Evolutionary conservation across 1,140 invertebrate genomes (phyloP).

Genomic region (Drosophila dunni): DNA sequence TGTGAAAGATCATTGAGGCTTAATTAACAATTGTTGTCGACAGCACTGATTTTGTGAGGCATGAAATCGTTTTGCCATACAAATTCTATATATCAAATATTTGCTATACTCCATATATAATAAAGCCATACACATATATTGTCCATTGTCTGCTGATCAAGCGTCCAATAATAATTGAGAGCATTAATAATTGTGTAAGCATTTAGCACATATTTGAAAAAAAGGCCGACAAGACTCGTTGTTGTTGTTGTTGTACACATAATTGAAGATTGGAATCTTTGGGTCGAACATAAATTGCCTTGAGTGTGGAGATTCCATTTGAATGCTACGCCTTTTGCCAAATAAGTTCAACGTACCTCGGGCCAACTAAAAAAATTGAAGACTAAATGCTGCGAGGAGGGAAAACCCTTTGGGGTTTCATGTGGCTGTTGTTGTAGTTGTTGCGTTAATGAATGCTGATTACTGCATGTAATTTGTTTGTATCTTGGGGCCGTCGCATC

Average conservation of each 20-base stretch:
- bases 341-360: constrained; percentile 67
- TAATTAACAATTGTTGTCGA: constrained; percentile 75
- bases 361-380: constrained; percentile 14
- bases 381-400: constrained; percentile 8
- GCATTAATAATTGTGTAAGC: constrained; percentile 50
- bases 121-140: constrained; percentile 16
- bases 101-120: constrained; percentile 55
- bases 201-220: constrained; percentile 58
- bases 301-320: constrained; percentile 61
- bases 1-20: constrained; percentile 53
- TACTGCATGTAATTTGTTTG: constrained; percentile 77
- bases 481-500: constrained; percentile 62
- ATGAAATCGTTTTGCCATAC: constrained; percentile 71
- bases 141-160: constrained; percentile 44
- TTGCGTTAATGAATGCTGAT: constrained; percentile 78
- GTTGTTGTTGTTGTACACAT: constrained; percentile 41
- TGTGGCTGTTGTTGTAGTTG: constrained; percentile 9
- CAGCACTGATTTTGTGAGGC: constrained; percentile 63
- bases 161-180: constrained; percentile 47
- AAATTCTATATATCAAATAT: constrained; percentile 48
- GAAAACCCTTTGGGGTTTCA: constrained; percentile 39
- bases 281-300: constrained; percentile 61
- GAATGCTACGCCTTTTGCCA: constrained; percentile 64
- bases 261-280: constrained; percentile 69
- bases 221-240: constrained; percentile 36